phyloP scores from a whole-genome alignment of 2,113 vertebrate genomes.

The Elgaria multicarinata region DNA sequence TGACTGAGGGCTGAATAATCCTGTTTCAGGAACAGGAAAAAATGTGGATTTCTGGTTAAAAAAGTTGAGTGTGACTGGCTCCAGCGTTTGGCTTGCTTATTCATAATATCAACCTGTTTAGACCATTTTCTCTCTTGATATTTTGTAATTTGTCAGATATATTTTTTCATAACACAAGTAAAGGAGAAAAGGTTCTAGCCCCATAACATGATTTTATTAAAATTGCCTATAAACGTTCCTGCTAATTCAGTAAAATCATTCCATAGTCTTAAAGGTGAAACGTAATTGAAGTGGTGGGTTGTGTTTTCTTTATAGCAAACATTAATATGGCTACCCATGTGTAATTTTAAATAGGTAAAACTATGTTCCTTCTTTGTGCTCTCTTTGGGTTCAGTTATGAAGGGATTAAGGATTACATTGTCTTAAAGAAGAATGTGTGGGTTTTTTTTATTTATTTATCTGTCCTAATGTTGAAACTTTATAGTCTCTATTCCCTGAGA shows the following conservation, averaged over 20 bases:
- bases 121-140: not conserved
- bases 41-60: not conserved
- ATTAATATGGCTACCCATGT: not conserved
- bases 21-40: not conserved
- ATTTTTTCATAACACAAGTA: not conserved
- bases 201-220: not conserved
- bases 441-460: not conserved
- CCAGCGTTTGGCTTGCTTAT: not conserved
- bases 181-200: not conserved
- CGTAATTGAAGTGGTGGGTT: not conserved
- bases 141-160: not conserved
- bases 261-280: not conserved
- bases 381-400: not conserved
- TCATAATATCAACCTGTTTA: not conserved
- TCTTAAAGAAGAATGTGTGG: not conserved
- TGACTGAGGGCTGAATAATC: not conserved
- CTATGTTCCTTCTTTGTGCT: not conserved
- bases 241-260: not conserved
- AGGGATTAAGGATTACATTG: not conserved
- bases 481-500: not conserved
- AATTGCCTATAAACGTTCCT: not conserved
- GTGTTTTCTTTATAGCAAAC: not conserved
- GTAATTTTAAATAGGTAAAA: not conserved
- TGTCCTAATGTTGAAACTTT: not conserved
- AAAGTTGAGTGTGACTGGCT: not conserved